phyloP scores from a whole-genome alignment of 2,797 vertebrate genomes.

The Hafferia zeledoni region DNA sequence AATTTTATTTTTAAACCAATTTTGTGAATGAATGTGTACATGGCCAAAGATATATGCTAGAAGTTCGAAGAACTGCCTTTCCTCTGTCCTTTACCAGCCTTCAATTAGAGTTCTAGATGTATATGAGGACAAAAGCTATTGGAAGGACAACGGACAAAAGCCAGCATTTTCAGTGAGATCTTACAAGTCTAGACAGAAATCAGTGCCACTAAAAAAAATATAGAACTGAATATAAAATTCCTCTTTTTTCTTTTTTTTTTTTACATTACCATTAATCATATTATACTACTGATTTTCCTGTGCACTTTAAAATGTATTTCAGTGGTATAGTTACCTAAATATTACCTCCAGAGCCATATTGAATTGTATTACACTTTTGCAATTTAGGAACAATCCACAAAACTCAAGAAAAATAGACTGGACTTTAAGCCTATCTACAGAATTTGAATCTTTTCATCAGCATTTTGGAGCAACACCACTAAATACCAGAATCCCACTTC shows the following conservation, averaged over 20 bases:
- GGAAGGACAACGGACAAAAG: not conserved
- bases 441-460: not conserved
- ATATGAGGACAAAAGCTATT: not conserved
- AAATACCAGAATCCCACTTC: not conserved
- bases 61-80: not conserved
- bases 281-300: not conserved
- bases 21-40: not conserved
- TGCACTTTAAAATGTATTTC: not conserved
- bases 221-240: not conserved
- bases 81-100: not conserved
- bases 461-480: not conserved
- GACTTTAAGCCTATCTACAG: not conserved
- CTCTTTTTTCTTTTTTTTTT: not conserved
- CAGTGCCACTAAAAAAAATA: not conserved
- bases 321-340: not conserved
- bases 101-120: not conserved
- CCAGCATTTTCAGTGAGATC: not conserved
- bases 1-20: not conserved
- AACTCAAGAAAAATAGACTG: not conserved
- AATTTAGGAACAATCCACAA: not conserved
- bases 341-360: not conserved
- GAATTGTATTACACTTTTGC: not conserved
- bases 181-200: not conserved
- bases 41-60: not conserved
- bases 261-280: not conserved